Evolutionary conservation across 2,888 invertebrate genomes (phyloP).

Genomic region (Drosophila ezoana): DNA sequence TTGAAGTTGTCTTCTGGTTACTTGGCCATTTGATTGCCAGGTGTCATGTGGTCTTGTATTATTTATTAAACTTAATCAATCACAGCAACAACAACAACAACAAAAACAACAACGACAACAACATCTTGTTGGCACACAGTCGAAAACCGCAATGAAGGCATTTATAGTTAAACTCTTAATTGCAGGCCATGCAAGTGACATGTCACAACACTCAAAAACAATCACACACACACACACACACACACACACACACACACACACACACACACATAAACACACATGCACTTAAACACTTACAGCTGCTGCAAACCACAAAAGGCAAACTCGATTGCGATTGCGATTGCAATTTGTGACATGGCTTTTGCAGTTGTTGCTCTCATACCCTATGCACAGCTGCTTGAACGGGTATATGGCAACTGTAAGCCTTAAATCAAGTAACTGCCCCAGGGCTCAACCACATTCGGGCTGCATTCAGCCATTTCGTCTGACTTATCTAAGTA

Average conservation of each 20-base stretch:
- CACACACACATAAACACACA: constrained; percentile 18
- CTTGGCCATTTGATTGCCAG: constrained; percentile 47
- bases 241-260: constrained; percentile 11
- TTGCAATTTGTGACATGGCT: constrained; percentile 38
- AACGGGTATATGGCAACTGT: not conserved
- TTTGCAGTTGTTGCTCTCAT: constrained; percentile 30
- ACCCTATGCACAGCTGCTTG: not conserved
- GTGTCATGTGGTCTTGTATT: constrained; percentile 62
- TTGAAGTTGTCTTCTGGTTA: constrained; percentile 20
- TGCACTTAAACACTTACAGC: constrained; percentile 39
- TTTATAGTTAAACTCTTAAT: constrained; percentile 70
- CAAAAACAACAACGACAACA: constrained; percentile 24
- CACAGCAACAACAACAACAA: constrained; percentile 35
- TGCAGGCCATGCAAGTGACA: constrained; percentile 66
- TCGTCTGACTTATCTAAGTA: too few relatives aligned
- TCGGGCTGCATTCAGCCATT: not conserved
- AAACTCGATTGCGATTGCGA: constrained; percentile 62
- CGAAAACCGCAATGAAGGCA: constrained; percentile 65
- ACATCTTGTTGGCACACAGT: constrained; percentile 34
- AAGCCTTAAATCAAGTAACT: not conserved
- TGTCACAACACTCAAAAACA: constrained; percentile 54
- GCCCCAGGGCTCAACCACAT: not conserved
- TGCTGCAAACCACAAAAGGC: constrained; percentile 72
- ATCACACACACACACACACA: constrained; percentile 17
- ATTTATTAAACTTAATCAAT: constrained; percentile 70